phyloP scores from a whole-genome alignment of 2,797 vertebrate species.

The Brachymystax lenok region DNA sequence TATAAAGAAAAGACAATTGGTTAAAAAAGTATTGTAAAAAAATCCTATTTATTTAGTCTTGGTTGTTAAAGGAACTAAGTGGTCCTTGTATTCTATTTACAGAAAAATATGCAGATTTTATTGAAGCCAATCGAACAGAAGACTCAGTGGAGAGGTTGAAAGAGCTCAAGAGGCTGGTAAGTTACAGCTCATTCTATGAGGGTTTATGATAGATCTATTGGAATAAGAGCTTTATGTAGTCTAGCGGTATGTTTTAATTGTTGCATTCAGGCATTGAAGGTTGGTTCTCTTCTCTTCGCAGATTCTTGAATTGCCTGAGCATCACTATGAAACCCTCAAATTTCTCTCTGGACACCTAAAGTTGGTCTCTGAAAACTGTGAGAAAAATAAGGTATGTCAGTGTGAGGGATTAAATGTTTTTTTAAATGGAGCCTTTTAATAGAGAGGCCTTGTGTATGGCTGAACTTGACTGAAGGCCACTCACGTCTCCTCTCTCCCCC shows the following conservation, averaged over 20 bases:
- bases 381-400: slow-evolving; percentile 92
- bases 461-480: neutral
- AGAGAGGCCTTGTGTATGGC: slow-evolving; percentile 1
- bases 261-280: neutral
- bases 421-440: neutral
- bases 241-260: neutral
- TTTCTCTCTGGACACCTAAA: slow-evolving; percentile 95
- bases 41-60: neutral
- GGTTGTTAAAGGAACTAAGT: neutral
- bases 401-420: neutral
- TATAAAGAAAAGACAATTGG: neutral
- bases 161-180: slow-evolving; percentile 92
- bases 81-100: slow-evolving; percentile 31
- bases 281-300: slow-evolving; percentile 48
- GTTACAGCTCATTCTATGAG: slow-evolving; percentile 41
- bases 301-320: slow-evolving; percentile 91
- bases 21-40: neutral
- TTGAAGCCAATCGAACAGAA: slow-evolving; percentile 94
- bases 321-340: slow-evolving; percentile 96
- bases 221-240: neutral
- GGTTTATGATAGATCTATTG: neutral
- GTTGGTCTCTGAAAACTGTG: slow-evolving; percentile 94
- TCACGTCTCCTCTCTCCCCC: neutral
- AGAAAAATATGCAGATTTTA: slow-evolving; percentile 97
- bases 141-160: slow-evolving; percentile 90